Evolutionary conservation across 37 sponge, comb jelly and placozoan species (phyloP), one percentile per base, ranked within the genome.

Genomic region (Spongilla lacustris): DNA sequence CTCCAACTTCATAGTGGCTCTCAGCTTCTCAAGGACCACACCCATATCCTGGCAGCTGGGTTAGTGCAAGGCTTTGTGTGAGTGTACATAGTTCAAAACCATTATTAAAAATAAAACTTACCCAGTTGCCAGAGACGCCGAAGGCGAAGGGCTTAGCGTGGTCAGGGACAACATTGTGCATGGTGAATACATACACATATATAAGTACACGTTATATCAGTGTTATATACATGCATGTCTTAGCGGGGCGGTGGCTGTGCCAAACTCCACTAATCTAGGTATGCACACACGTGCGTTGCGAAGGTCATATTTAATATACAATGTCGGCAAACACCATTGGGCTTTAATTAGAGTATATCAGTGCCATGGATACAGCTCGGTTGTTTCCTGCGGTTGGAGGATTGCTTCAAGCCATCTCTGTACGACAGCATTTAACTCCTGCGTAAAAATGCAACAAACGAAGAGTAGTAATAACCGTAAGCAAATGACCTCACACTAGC

Each of bases 341-440:
- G 88, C 88, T 37, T 25, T 75, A 88, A 77, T 70, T 82, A 82
- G 88, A 82, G 24, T 58, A 58, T 50, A 69, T 71, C 3, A 66
- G 14, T 11, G 4, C 22, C n/a, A 24, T 58, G 85, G 85, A 75
- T 82, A 88, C 88, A 10, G 35, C 58, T 87, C 88, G 76, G 76
- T 71, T 24, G 13, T 82, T 30, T 81, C 80, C 22, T 48, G 11
- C 23, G 80, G 81, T 19, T 85, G 81, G 3, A 81, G 81, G 35
- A 93, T 72, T 8, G 74, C 73, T 48, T 87, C 94, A 75, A 93
- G 87, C 94, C 94, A 93, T 69, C 87, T 89, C 36, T 93, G 94
- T 24, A 84, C 67, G 11, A 74, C 36, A 27, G 80, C 80, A 75
- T 93, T 93, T 34, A 93, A 74, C 50, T 89, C 94, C 94, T 93